Evolutionary conservation across 2,888 invertebrate species (phyloP).

Genomic region (Lissonota sp.): DNA sequence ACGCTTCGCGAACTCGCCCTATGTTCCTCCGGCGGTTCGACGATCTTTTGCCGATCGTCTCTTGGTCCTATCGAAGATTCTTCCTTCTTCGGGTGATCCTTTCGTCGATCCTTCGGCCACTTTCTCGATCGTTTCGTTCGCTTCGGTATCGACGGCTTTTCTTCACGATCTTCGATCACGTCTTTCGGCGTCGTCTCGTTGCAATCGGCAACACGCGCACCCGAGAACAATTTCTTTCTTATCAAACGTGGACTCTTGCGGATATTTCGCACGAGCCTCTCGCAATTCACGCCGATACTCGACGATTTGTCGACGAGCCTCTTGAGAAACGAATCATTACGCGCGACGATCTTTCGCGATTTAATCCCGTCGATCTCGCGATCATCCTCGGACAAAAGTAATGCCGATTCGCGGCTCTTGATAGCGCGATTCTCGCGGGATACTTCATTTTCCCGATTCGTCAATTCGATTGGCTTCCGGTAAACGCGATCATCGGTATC

Average conservation of each 20-base stretch:
- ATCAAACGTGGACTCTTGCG: conserved; percentile 72
- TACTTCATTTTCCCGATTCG: not conserved
- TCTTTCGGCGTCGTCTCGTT: conserved; percentile 54
- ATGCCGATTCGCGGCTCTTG: conserved; percentile 6
- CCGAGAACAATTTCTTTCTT: conserved; percentile 68
- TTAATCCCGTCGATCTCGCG: conserved; percentile 27
- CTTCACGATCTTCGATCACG: conserved; percentile 54
- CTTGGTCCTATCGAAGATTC: not conserved
- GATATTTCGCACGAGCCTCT: conserved; percentile 74
- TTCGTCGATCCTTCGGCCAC: not conserved
- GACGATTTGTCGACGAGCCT: conserved; percentile 73
- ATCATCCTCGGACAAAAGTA: not conserved
- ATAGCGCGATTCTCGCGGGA: conserved; percentile 42
- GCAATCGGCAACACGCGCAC: conserved; percentile 17
- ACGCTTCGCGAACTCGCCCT: conserved; percentile 72
- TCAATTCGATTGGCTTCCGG: not conserved
- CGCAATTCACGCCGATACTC: conserved; percentile 73
- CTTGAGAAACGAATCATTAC: conserved; percentile 74
- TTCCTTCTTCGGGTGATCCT: too few species aligned
- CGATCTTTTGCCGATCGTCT: not conserved
- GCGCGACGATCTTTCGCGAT: conserved; percentile 32
- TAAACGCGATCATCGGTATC: conserved; percentile 69
- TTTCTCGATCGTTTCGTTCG: conserved; percentile 2
- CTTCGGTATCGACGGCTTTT: conserved; percentile 71
- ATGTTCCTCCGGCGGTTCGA: conserved; percentile 53